These are phyloP conservation scores for Drosophila maculinotata DNA, from an alignment of 2,888 invertebrate genomes.

Conservation along the genomic window DNA sequence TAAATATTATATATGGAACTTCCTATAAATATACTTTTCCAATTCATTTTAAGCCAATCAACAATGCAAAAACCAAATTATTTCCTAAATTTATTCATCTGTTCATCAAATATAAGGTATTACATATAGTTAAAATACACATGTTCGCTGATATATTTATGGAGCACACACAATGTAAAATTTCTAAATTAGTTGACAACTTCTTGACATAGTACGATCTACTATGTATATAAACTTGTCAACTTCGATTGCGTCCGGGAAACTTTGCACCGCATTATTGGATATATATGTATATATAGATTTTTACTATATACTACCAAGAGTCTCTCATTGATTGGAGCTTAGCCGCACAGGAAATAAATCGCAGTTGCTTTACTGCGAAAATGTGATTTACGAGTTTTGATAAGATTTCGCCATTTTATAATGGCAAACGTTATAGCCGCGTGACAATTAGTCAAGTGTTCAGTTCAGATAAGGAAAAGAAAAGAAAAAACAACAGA, in stretches of 20 bases:
- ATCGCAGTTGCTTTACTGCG: conserved; percentile 36
- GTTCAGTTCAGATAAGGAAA: background rate
- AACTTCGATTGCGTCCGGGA: background rate
- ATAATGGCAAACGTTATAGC: background rate
- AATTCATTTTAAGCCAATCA: no score
- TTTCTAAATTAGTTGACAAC: background rate
- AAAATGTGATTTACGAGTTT: conserved; percentile 27
- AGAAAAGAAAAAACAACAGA: conserved; percentile 1
- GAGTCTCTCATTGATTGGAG: conserved; percentile 13
- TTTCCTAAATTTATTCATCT: no score
- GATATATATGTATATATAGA: conserved; percentile 7
- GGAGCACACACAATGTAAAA: background rate
- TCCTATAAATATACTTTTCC: no score
- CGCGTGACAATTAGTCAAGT: conserved; percentile 16
- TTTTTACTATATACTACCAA: conserved; percentile 12
- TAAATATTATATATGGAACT: no score
- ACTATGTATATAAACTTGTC: background rate
- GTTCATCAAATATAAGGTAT: background rate
- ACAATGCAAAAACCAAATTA: no score
- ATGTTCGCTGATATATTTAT: background rate
- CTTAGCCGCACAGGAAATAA: conserved; percentile 24
- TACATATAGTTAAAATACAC: background rate
- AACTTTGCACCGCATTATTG: conserved; percentile 8
- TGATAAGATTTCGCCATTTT: conserved; percentile 37
- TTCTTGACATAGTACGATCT: no score